phyloP scores from a whole-genome alignment of 2,888 invertebrate species.

The Oxyteleia sp. region DNA sequence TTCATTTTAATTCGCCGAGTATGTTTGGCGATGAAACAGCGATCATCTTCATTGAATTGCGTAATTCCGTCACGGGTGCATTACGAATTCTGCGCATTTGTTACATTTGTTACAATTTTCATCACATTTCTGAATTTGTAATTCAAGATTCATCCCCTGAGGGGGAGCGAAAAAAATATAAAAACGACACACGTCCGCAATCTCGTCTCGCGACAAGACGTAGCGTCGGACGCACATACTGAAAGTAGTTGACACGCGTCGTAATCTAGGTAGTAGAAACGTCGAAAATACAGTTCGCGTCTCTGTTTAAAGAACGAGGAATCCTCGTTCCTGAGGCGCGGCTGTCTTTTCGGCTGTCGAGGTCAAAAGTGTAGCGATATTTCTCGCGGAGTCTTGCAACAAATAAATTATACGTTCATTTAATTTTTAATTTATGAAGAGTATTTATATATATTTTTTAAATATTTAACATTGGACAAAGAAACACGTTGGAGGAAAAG shows the following conservation, averaged over 20 bases:
- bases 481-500: no score
- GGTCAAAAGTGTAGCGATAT: conserved; percentile 44
- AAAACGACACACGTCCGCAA: conserved; percentile 59
- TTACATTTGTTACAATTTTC: conserved; percentile 59
- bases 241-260: conserved; percentile 66
- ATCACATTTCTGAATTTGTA: conserved; percentile 56
- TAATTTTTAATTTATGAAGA: not conserved
- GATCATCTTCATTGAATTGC: conserved; percentile 21
- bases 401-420: not conserved
- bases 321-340: not conserved
- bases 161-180: conserved; percentile 46
- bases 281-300: conserved; percentile 46
- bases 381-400: conserved; percentile 7
- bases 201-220: conserved; percentile 42
- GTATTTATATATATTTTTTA: not conserved
- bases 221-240: conserved; percentile 54
- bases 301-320: conserved; percentile 2
- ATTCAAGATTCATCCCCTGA: conserved; percentile 61
- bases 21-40: conserved; percentile 17
- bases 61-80: conserved; percentile 21
- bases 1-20: not conserved
- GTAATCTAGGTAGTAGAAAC: conserved; percentile 48
- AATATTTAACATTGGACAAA: not conserved
- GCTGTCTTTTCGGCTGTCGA: conserved; percentile 29
- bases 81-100: conserved; percentile 39